Conservation (phyloP, 2,888 invertebrate species). For the Acanthosepion esculentum region DNA sequence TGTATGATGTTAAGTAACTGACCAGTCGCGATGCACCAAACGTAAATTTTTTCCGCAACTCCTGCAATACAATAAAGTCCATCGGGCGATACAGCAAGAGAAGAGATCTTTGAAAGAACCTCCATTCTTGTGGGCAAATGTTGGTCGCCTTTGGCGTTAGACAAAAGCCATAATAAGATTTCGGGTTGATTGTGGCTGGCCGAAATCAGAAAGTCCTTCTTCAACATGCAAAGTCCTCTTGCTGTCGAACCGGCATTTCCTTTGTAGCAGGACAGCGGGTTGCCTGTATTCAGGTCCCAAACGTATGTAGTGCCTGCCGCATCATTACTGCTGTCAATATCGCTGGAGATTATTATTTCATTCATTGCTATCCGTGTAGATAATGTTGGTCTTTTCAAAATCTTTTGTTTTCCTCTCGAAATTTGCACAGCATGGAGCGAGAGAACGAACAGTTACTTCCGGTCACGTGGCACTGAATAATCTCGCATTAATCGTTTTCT, state of each 20-base stretch:
- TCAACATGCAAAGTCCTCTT: slow-evolving; percentile 81
- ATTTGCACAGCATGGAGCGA: not conserved
- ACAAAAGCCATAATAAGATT: slow-evolving; percentile 83
- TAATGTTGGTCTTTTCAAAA: not conserved
- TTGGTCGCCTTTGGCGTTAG: not conserved
- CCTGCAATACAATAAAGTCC: slow-evolving; percentile 85
- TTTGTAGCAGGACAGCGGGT: slow-evolving; percentile 84
- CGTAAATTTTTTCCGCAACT: slow-evolving; percentile 85
- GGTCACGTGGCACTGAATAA: not conserved
- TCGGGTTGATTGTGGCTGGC: slow-evolving; percentile 86
- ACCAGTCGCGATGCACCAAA: slow-evolving; percentile 86
- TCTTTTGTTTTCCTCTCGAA: not conserved
- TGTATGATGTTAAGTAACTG: slow-evolving; percentile 82
- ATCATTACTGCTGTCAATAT: slow-evolving; percentile 77
- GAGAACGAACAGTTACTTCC: not conserved
- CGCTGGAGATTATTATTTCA: slow-evolving; percentile 78
- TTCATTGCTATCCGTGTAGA: not conserved
- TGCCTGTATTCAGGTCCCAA: slow-evolving; percentile 87
- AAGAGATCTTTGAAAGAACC: slow-evolving; percentile 85
- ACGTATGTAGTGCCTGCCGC: slow-evolving; percentile 82
- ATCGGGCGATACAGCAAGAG: slow-evolving; percentile 82
- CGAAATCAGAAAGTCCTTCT: slow-evolving; percentile 84
- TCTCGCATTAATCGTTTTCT: not conserved
- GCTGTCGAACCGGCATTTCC: slow-evolving; percentile 80
- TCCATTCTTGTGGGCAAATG: slow-evolving; percentile 78